Base-by-base conservation (phyloP, 2,797 vertebrate genomes). In the Lutjanus campechanus region DNA sequence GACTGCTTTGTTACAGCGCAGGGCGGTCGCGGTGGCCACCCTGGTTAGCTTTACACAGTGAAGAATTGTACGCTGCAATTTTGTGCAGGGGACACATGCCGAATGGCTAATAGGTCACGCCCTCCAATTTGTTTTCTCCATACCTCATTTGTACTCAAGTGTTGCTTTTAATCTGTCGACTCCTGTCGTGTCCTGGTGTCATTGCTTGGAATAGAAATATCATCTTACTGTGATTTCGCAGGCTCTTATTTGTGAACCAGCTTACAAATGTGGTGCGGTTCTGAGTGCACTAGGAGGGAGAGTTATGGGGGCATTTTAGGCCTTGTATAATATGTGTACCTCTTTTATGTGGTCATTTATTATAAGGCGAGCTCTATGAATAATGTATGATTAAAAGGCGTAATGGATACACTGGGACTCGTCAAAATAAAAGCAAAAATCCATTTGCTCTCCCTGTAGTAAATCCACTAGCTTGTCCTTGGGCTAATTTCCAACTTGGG, bases 351-450 rank as follows among this genome's bases (percentile, higher is more conserved):
- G 92, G 88, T 91, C 89, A 93, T 95, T 94, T 93, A 94, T 95
- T 95, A 93, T 92, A 77, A 88, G 90, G 85, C 85, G 79, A 84
- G 88, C 78, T 85, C 82, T 72, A 94, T 95, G 93, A 95, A 95
- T 95, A 95, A 95, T 95, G 90, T 93, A 93, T 94, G 89, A 94
- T 95, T 94, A 95, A 94, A 93, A 92, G 82, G 85, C 85, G 78
- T 95, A 95, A 95, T 95, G 93, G 95, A 95, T 94, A 91, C 90
- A 91, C 90, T 91, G 94, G 93, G 94, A 93, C 92, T 94, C 92
- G 90, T 94, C 94, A 94, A 93, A 95, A 95, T 94, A 94, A 96
- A 95, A 95, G 93, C 94, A 93, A 85, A 91, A 94, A 94, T 95
- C 94, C 93, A 95, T 96, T 95, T 95, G 92, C 91, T 91, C 87